Evolutionary conservation across 2,113 vertebrate genomes (phyloP), one percentile per base, ranked within the genome.

Genomic region (Sialia sialis): DNA sequence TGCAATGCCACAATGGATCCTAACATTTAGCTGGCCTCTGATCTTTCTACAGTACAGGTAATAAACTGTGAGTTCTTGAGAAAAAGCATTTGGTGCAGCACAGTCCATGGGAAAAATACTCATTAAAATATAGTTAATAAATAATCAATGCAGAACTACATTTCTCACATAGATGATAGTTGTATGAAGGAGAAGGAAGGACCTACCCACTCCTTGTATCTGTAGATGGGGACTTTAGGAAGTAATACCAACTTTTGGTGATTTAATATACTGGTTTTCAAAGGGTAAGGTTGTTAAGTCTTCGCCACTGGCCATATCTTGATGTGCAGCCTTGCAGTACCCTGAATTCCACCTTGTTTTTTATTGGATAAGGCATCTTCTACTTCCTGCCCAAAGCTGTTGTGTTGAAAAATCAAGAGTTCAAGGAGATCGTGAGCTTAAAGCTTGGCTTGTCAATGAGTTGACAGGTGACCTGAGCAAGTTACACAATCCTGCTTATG

Each of bases 391-490:
- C 29, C 67, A 82, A 56, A 94, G 74, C 69, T 75, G n/a, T 63
- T 81, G 49, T 43, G 59, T 44, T 92, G 69, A 76, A 89, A 94
- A 94, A 94, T 73, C 49, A 93, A 62, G 87, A 73, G 89, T 90
- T 95, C 56, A 89, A 91, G 80, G 91, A 90, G 76, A 56, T 88
- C 1, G 26, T 81, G 72, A 89, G 36, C 81, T 89, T 92, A 93
- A 96, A 95, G 29, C 54, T 48, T 72, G 69, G 36, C 58, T 84
- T 11, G 2, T 91, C 74, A 73, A 26, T 0, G 5, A 66, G 21
- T 72, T 94, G 87, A 49, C 78, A 62, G 81, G 77, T 95, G 87
- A 96, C 89, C 89, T 82, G 58, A 94, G 32, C 20, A 76, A 69
- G 81, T 95, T 95, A 95, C 2, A 6, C 87, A 95, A 87, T 84